Base-by-base conservation (phyloP, 2,797 vertebrate species). In the Microctenopoma lineatum region DNA sequence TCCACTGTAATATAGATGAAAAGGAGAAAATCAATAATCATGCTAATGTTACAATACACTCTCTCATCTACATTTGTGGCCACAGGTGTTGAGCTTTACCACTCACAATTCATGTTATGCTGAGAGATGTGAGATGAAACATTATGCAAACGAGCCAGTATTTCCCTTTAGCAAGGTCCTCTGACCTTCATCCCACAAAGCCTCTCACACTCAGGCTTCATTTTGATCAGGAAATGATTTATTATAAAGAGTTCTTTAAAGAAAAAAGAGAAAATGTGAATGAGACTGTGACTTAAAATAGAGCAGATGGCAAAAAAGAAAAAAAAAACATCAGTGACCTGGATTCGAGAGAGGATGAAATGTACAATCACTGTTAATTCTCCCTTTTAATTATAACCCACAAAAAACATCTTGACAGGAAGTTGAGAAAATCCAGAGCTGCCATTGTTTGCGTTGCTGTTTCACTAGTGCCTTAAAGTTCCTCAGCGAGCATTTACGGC, bases 351-450 rank as follows among this genome's bases (percentile, higher is more conserved):
- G 52, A 70, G 72, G 53, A 87, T 79, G 52, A 87, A 73, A 80
- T 63, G 46, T 56, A 83, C 66, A 87, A 77, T 83, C 75, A 73
- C 32, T 54, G 66, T 69, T 86, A 84, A 87, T 84, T 84, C 81
- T 71, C 39, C 38, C 57, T 50, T 88, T 87, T 89, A 92, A 88
- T 90, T 84, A 87, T 26, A 84, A 58, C 64, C 21, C 51, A 60
- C 77, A 81, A 77, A 81, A 72, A 60, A 32, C 56, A 71, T 65
- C 52, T 73, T 76, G 79, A 77, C 61, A 78, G 60, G 62, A 79
- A 65, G 42, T 47, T 57, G 64, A 79, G 51, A 51, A 87, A 66
- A 72, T 69, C 65, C 66, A 73, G 18, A 61, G 41, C 8, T 13
- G 5, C 14, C 44, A 69, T 84, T 83, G 81, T 79, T 86, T 81